These are phyloP conservation scores for Physella acuta DNA, from an alignment of 1,140 invertebrate genomes.

Conservation along the genomic window DNA sequence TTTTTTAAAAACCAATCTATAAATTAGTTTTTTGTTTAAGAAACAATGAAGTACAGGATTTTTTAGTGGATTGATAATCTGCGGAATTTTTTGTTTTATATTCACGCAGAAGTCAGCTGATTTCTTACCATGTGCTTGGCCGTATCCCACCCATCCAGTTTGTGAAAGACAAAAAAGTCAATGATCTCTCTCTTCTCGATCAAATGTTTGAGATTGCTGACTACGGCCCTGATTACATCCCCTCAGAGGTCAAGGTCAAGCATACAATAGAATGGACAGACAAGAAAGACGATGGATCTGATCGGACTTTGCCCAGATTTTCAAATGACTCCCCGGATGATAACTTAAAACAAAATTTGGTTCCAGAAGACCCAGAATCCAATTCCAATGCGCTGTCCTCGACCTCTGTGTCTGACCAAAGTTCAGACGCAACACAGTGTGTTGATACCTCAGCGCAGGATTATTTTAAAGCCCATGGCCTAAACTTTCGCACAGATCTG, in stretches of 20 bases:
- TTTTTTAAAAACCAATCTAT: too few relatives aligned
- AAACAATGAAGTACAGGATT: not conserved
- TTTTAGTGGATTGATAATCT: not conserved
- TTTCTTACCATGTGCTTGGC: constrained; percentile 24
- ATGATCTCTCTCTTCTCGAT: not conserved
- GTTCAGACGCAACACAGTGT: not conserved
- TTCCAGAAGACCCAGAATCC: not conserved
- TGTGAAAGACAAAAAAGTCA: not conserved
- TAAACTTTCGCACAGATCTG: constrained; percentile 9
- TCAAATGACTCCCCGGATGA: too few relatives aligned
- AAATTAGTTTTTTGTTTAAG: too few relatives aligned
- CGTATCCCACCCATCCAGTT: constrained; percentile 16
- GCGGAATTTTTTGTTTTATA: not conserved
- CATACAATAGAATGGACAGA: not conserved
- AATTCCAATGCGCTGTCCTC: not conserved
- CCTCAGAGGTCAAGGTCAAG: not conserved
- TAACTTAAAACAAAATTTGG: not conserved
- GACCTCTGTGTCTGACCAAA: not conserved
- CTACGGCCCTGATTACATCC: constrained; percentile 22
- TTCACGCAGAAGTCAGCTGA: constrained; percentile 11
- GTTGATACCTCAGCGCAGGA: not conserved
- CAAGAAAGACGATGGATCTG: not conserved
- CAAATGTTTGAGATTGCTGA: constrained; percentile 16
- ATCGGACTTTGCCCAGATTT: not conserved
- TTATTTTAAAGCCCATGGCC: not conserved